Conservation (phyloP, 2,113 vertebrate genomes). For the Hyaena hyaena region DNA sequence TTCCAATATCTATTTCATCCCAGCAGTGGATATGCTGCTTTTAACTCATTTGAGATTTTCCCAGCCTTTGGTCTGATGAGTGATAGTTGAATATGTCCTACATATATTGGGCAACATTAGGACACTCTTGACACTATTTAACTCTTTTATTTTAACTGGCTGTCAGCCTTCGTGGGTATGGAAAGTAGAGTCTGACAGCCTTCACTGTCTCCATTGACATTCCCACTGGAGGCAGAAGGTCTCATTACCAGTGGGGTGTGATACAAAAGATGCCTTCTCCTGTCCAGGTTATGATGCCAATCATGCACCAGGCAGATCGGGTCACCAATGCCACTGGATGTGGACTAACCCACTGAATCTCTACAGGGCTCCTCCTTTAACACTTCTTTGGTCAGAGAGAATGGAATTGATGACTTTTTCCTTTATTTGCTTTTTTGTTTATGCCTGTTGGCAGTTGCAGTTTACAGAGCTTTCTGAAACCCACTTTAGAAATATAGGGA, state of each 20-base stretch:
- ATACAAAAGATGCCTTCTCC: fast-evolving
- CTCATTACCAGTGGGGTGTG: fast-evolving
- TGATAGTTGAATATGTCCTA: not conserved
- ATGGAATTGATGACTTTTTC: not conserved
- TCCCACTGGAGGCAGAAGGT: not conserved
- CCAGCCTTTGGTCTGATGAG: not conserved
- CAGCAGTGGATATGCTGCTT: not conserved
- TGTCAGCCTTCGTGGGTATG: not conserved
- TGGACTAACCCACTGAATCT: not conserved
- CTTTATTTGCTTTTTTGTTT: not conserved
- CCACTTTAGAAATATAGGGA: not conserved
- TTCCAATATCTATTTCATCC: not conserved
- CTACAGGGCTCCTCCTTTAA: not conserved
- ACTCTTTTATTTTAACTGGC: not conserved
- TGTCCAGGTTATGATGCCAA: no score
- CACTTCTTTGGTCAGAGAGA: not conserved
- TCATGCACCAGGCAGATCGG: not conserved
- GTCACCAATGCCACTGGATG: fast-evolving
- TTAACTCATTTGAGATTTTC: not conserved
- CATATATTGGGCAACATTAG: not conserved
- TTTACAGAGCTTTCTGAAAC: not conserved
- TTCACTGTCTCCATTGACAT: not conserved
- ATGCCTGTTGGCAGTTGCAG: not conserved
- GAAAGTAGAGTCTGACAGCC: not conserved
- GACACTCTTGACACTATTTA: not conserved